These are phyloP conservation scores for Eupleurogrammus muticus DNA, from an alignment of 2,797 vertebrate species.

Conservation along the genomic window DNA sequence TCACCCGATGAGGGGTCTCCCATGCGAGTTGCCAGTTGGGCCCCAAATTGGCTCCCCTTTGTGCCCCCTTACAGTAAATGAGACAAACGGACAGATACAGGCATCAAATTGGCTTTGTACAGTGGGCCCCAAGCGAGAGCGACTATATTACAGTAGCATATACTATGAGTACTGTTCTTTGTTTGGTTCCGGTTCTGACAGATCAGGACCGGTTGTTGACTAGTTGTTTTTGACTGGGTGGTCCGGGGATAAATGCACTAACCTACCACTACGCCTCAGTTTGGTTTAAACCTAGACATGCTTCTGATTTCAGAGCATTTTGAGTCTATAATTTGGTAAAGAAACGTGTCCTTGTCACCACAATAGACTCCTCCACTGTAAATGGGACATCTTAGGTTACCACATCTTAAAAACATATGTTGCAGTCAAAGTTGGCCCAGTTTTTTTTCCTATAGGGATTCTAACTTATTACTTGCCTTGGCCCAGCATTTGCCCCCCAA, in stretches of 20 bases:
- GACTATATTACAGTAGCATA: not conserved
- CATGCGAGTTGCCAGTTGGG: not conserved
- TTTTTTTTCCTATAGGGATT: not conserved
- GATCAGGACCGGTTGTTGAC: not conserved
- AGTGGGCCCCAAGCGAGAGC: not conserved
- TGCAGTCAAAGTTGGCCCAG: not conserved
- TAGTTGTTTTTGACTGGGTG: constrained; percentile 2
- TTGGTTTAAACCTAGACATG: not conserved
- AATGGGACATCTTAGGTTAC: not conserved
- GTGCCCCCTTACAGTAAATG: no score
- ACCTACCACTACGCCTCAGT: not conserved
- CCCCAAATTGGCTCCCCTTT: no score
- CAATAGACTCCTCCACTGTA: not conserved
- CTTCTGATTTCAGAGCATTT: not conserved
- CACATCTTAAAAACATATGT: not conserved
- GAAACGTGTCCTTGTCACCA: not conserved
- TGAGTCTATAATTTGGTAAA: not conserved
- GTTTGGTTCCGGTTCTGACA: not conserved
- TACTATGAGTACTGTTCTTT: not conserved
- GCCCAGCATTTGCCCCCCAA: not conserved
- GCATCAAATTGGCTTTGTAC: not conserved
- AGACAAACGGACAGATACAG: no score
- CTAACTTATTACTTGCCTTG: not conserved
- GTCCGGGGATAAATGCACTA: not conserved
- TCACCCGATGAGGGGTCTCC: no score